A percentile compares a stretch with the other conserved stretches of the same genome.
Conservation (phyloP, 2,888 invertebrate species). For the Mythimna ferrago region DNA sequence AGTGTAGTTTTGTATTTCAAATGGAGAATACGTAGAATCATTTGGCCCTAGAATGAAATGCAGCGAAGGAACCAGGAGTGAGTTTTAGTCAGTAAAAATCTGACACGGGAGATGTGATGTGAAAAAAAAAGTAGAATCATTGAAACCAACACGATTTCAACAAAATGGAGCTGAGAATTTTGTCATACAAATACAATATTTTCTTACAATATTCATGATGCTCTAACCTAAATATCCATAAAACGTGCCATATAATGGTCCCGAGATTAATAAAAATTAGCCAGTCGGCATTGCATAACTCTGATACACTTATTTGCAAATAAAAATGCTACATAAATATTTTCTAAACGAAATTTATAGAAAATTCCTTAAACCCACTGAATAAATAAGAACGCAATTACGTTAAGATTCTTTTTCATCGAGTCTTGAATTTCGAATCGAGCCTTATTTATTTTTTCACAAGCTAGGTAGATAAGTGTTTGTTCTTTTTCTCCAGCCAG, state of each 20-base stretch:
- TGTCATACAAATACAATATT: too few species aligned
- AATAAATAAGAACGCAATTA: slow-evolving; percentile 13
- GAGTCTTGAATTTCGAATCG: slow-evolving; percentile 35
- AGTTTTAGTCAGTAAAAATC: too few species aligned
- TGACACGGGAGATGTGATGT: too few species aligned
- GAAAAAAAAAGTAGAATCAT: too few species aligned
- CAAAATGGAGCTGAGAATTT: too few species aligned
- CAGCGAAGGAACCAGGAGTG: too few species aligned
- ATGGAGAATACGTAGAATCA: too few species aligned
- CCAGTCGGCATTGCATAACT: too few species aligned
- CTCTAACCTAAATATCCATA: background rate
- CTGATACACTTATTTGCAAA: background rate
- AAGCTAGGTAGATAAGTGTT: slow-evolving; percentile 33
- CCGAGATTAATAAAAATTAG: background rate
- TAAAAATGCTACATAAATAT: background rate
- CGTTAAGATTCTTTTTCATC: slow-evolving; percentile 3
- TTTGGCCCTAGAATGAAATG: too few species aligned
- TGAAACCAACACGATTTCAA: too few species aligned
- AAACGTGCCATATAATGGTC: background rate
- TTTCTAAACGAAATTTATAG: background rate
- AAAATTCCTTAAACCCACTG: background rate
- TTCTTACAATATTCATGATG: too few species aligned
- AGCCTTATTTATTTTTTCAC: slow-evolving; percentile 27
- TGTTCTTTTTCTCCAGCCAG: slow-evolving; percentile 39
- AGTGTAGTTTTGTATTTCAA: too few species aligned